phyloP scores from a whole-genome alignment of 2,113 vertebrate genomes.

The Brachyistius frenatus region DNA sequence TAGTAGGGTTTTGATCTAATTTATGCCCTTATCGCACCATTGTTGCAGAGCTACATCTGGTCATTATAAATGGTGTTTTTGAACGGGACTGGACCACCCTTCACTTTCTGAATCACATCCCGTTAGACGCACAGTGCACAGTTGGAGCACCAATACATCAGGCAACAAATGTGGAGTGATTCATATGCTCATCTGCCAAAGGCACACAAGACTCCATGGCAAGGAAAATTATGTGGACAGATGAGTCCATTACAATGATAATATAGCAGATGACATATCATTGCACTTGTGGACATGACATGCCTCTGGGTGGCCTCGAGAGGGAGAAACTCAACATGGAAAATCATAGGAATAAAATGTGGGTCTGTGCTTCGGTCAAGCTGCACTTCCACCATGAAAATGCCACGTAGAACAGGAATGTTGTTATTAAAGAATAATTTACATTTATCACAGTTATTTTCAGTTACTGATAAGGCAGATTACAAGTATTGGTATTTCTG shows the following conservation, averaged over 20 bases:
- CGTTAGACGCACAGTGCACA: neutral
- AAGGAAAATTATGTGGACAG: neutral
- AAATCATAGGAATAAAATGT: no score
- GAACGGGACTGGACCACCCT: neutral
- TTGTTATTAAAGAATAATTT: neutral
- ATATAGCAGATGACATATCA: neutral
- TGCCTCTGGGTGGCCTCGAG: no score
- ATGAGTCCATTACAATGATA: neutral
- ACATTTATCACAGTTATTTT: neutral
- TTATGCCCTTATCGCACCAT: neutral
- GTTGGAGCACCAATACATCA: no score
- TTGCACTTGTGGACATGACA: neutral
- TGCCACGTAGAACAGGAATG: neutral
- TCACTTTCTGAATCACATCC: neutral
- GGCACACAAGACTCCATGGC: rapidly evolving
- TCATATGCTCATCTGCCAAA: neutral
- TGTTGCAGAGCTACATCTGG: no score
- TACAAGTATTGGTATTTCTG: neutral
- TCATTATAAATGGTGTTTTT: no score
- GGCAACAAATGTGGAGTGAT: neutral
- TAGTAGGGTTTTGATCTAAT: neutral
- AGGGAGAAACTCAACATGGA: no score
- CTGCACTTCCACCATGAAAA: neutral
- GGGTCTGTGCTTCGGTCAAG: no score
- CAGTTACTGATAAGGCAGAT: neutral